These are phyloP conservation scores for Hippopotamus amphibius DNA, from an alignment of 2,113 vertebrate genomes.

Conservation along the genomic window DNA sequence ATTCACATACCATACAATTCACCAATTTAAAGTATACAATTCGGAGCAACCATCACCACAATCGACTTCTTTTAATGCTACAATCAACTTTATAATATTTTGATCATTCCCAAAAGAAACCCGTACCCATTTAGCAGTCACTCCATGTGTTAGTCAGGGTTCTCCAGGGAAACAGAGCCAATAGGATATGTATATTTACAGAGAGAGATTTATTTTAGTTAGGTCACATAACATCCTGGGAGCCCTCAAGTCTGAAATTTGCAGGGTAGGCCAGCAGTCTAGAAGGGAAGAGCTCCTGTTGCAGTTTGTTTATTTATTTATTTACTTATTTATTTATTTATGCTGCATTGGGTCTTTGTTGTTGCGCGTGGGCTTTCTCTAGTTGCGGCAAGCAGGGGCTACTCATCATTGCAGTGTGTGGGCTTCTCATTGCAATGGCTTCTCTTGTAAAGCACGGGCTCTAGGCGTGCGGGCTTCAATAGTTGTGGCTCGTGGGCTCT, in stretches of 20 bases:
- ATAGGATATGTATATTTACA: background rate
- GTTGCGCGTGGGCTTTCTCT: no score
- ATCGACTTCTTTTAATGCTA: background rate
- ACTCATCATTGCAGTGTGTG: no score
- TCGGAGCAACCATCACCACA: background rate
- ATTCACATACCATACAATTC: slow-evolving; percentile 19
- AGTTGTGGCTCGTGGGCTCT: no score
- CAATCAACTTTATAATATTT: slow-evolving; percentile 38
- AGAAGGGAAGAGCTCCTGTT: background rate
- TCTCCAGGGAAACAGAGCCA: slow-evolving; percentile 1
- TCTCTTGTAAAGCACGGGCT: no score
- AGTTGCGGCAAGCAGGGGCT: no score
- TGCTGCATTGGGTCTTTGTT: no score
- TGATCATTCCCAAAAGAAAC: slow-evolving; percentile 30
- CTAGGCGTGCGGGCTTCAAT: no score
- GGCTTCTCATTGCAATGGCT: no score
- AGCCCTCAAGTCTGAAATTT: background rate
- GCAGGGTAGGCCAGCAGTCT: background rate
- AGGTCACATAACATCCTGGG: background rate
- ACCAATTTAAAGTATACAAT: background rate
- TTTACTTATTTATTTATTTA: no score
- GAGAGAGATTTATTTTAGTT: slow-evolving; percentile 10
- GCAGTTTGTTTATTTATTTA: background rate
- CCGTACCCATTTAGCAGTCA: background rate
- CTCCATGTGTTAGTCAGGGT: background rate